Conservation (phyloP, 2,797 vertebrate species). For the Schizopygopsis malacanthus region DNA sequence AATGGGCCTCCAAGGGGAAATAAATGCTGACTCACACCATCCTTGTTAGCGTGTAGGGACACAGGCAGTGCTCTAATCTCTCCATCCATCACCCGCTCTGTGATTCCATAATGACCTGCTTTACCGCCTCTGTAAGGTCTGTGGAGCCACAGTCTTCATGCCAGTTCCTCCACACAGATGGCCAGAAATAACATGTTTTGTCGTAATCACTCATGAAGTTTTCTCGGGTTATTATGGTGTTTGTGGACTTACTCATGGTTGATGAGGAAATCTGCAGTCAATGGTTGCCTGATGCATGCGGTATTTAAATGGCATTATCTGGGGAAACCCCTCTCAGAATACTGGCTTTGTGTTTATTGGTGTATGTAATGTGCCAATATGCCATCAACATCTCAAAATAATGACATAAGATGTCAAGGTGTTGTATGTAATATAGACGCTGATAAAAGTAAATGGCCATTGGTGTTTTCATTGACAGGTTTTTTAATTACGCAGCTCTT, state of each 20-base stretch:
- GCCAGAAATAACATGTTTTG: slow-evolving; percentile 47
- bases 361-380: not conserved
- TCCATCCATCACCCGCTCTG: slow-evolving; percentile 61
- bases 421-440: not conserved
- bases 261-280: slow-evolving; percentile 35
- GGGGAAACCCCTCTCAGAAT: slow-evolving; percentile 10
- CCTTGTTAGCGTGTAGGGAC: slow-evolving; percentile 56
- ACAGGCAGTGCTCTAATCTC: slow-evolving; percentile 50
- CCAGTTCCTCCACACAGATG: slow-evolving; percentile 21
- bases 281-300: slow-evolving; percentile 4
- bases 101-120: slow-evolving; percentile 62
- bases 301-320: not conserved
- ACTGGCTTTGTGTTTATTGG: not conserved
- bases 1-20: slow-evolving; percentile 47
- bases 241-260: slow-evolving; percentile 9
- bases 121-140: slow-evolving; percentile 49
- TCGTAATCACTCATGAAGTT: slow-evolving; percentile 16
- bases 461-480: not conserved
- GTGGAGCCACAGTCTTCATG: slow-evolving; percentile 13
- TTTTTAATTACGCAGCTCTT: not conserved
- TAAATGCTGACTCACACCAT: slow-evolving; percentile 63
- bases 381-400: not conserved
- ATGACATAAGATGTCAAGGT: not conserved
- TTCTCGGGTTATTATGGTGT: slow-evolving; percentile 31
- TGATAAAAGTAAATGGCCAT: not conserved